These are phyloP conservation scores for Hypercompe scribonia DNA, from an alignment of 2,888 invertebrate genomes.

Conservation along the genomic window DNA sequence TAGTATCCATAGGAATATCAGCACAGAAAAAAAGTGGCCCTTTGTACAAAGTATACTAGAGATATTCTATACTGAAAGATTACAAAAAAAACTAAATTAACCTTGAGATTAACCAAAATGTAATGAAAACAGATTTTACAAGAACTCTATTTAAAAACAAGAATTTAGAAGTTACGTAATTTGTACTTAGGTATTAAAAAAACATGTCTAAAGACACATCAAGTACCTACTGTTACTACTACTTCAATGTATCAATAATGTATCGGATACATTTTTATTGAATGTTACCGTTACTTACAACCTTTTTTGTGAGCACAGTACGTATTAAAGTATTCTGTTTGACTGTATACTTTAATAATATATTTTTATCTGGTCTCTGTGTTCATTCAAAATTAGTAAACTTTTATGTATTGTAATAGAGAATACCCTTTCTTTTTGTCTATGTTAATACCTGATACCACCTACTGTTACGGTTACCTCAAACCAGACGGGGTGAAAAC, in stretches of 20 bases:
- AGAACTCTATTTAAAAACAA: neutral
- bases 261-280: neutral
- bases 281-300: neutral
- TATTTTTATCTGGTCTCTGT: neutral
- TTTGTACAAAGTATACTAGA: neutral
- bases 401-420: neutral
- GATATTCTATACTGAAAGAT: neutral
- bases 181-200: neutral
- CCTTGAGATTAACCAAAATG: neutral
- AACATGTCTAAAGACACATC: neutral
- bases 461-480: no score
- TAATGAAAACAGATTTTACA: neutral
- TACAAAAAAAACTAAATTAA: no score
- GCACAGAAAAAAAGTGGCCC: no score
- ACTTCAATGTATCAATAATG: neutral
- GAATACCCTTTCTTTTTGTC: neutral
- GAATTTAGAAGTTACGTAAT: neutral
- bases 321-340: neutral
- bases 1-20: no score
- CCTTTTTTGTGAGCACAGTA: neutral
- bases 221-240: neutral
- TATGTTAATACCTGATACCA: no score
- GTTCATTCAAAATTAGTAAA: neutral
- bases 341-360: neutral
- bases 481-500: no score